Evolutionary conservation across 2,797 vertebrate genomes (phyloP), one percentile per base, ranked within the genome.

Genomic region (Helicolenus hilgendorfi): DNA sequence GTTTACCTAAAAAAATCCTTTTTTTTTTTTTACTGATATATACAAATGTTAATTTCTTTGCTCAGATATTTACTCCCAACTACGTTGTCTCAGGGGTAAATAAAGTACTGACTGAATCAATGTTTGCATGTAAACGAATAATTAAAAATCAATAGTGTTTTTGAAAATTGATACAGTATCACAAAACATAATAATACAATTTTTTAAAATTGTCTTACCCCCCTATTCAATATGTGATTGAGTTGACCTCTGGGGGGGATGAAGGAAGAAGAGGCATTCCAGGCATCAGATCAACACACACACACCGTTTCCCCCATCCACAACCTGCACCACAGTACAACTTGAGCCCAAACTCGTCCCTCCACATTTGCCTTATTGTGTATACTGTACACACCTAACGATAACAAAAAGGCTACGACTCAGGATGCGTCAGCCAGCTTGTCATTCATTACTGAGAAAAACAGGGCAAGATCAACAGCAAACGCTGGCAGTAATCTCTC

Each of bases 381-480:
- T 80, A 89, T 78, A 91, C 88, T 82, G 91, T 76, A 91, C 89
- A 89, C 77, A 90, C 29, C 79, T 83, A 85, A 65, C 0, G 29
- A 90, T 79, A 92, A 95, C 88, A 94, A 89, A 88, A 77, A 86
- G 72, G 67, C 73, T 82, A 76, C 2, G 20, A 58, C 86, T 86
- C 89, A 82, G 90, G 89, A 92, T 88, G 85, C 88, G 63, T 93
- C 79, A 85, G 38, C 63, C 73, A 69, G 55, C 85, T 63, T 92
- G 88, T 94, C 92, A 91, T 74, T 69, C 77, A 70, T 31, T 45
- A 45, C 41, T 45, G 77, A 80, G 56, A 77, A 79, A 77, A 76
- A 85, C 59, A 56, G 83, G 2, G 6, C 55, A 89, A 88, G 92
- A 81, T 83, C 85, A 93, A 95, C 88, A 92, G 80, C 84, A 60